phyloP scores from a whole-genome alignment of 2,888 invertebrate genomes.

The Cantharis lateralis region DNA sequence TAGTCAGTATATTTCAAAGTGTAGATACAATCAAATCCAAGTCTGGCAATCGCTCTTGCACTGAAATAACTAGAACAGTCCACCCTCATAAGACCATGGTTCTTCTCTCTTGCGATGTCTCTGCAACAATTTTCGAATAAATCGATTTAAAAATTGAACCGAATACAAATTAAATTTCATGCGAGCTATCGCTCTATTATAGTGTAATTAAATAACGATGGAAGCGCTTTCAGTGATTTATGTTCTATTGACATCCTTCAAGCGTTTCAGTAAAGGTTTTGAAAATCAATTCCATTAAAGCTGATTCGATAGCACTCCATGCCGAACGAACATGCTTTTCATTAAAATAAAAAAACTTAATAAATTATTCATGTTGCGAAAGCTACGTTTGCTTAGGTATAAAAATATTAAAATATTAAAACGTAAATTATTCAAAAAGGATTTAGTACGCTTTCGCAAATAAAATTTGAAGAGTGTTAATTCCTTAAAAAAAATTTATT shows the following conservation, averaged over 20 bases:
- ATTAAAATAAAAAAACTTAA: not conserved
- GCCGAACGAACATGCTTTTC: not conserved
- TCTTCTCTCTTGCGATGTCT: conserved; percentile 35
- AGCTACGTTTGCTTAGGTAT: not conserved
- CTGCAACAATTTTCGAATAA: not conserved
- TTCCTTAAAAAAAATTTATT: too few species aligned
- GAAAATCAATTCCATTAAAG: conserved; percentile 1
- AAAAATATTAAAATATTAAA: not conserved
- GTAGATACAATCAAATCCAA: conserved; percentile 73
- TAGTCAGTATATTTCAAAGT: conserved; percentile 69
- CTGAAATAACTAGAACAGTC: conserved; percentile 80
- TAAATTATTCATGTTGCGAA: not conserved
- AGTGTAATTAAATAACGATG: not conserved
- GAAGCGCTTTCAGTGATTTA: not conserved
- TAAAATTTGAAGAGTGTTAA: too few species aligned
- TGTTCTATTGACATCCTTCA: not conserved
- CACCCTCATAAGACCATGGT: conserved; percentile 66
- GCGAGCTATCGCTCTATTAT: not conserved
- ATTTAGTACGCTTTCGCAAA: not conserved
- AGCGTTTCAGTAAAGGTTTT: not conserved
- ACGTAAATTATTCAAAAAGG: not conserved
- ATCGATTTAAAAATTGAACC: not conserved
- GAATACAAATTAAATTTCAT: not conserved
- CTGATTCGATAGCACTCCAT: not conserved
- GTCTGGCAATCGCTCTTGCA: conserved; percentile 70